Evolutionary conservation across 2,797 vertebrate species (phyloP).

Genomic region (Parotocinclus haroldoi): DNA sequence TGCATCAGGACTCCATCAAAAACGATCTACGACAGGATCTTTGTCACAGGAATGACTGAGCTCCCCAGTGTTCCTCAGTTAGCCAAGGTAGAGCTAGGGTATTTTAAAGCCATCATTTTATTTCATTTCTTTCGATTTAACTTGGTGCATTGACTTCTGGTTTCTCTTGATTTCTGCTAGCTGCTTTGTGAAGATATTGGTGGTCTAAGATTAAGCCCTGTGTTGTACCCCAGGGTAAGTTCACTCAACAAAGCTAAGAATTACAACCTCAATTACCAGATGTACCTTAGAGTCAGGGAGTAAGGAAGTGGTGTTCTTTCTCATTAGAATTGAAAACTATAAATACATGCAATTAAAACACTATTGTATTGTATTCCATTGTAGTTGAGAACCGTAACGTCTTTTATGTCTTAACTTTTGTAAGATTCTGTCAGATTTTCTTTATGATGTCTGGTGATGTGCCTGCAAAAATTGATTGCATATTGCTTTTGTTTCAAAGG

Average conservation of each 20-base stretch:
- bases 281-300: too few relatives aligned
- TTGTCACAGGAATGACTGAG: conserved; percentile 82
- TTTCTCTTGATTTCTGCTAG: conserved; percentile 55
- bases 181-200: conserved; percentile 85
- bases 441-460: too few relatives aligned
- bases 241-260: neutral
- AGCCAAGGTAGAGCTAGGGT: conserved; percentile 75
- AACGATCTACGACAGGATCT: conserved; percentile 83
- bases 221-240: conserved; percentile 88
- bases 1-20: conserved; percentile 79
- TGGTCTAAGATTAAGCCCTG: conserved; percentile 82
- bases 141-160: neutral
- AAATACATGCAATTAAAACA: too few relatives aligned
- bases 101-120: neutral
- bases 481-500: conserved; percentile 52
- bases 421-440: too few relatives aligned
- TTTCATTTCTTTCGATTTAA: too few relatives aligned
- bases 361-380: too few relatives aligned
- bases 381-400: too few relatives aligned
- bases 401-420: too few relatives aligned
- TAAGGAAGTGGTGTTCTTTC: too few relatives aligned
- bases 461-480: too few relatives aligned
- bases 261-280: neutral
- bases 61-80: conserved; percentile 91
- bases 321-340: too few relatives aligned